Percentiles rank a stretch among this genome's conserved stretches.
These are phyloP conservation scores for Rhabdomys dilectus DNA, from an alignment of 2,113 vertebrate species.

Conservation along the genomic window DNA sequence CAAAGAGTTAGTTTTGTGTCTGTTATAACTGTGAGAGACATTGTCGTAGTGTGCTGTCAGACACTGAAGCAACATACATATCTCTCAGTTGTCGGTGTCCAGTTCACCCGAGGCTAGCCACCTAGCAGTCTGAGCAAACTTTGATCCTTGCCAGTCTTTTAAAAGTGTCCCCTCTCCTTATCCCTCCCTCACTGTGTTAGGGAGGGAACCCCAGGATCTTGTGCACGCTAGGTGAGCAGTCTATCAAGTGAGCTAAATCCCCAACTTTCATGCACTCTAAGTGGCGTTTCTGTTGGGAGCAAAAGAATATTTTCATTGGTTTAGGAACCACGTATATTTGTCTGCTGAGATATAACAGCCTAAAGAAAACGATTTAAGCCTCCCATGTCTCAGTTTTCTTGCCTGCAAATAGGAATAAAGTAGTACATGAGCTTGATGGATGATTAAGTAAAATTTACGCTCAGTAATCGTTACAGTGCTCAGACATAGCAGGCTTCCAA, in stretches of 20 bases:
- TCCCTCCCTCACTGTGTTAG: neutral
- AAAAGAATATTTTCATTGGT: slow-evolving; percentile 43
- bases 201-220: neutral
- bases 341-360: slow-evolving; percentile 14
- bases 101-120: slow-evolving; percentile 6
- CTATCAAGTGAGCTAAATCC: neutral
- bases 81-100: neutral
- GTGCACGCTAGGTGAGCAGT: neutral
- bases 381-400: slow-evolving; percentile 45
- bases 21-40: slow-evolving; percentile 43
- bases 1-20: neutral
- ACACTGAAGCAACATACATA: neutral
- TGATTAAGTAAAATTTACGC: slow-evolving; percentile 41
- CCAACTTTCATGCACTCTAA: neutral
- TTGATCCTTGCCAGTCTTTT: slow-evolving; percentile 30
- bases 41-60: neutral
- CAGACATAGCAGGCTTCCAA: slow-evolving; percentile 24
- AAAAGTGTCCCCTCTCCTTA: neutral
- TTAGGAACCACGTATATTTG: slow-evolving; percentile 44
- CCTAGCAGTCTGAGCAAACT: neutral
- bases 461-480: neutral
- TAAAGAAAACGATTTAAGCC: slow-evolving; percentile 34
- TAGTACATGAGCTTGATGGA: neutral
- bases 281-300: slow-evolving; percentile 32
- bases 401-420: slow-evolving; percentile 52